phyloP scores from a whole-genome alignment of 64 coral and sea anemone genomes.

The Astreopora myriophthalma region DNA sequence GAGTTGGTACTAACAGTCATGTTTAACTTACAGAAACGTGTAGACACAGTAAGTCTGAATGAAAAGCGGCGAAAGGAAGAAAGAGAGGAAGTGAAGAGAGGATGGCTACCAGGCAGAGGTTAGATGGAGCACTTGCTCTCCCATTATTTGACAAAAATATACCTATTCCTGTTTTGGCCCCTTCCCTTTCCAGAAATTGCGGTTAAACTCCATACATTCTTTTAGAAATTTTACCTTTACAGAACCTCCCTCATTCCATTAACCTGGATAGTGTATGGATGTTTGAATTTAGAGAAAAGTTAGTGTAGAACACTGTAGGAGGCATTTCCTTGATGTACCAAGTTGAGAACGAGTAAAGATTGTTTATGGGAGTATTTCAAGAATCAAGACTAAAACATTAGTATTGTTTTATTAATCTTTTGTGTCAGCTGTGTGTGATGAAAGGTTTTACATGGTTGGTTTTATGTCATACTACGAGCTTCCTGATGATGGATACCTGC shows the following conservation, averaged over 20 bases:
- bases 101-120: conserved; percentile 88
- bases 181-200: too few relatives aligned
- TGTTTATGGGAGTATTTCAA: not conserved
- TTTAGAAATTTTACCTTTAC: too few relatives aligned
- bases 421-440: conserved; percentile 81
- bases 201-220: too few relatives aligned
- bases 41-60: conserved; percentile 89
- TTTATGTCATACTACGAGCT: conserved; percentile 90
- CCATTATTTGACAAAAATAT: not conserved
- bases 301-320: too few relatives aligned
- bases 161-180: too few relatives aligned
- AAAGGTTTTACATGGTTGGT: conserved; percentile 85
- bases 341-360: not conserved
- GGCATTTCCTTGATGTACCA: not conserved
- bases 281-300: too few relatives aligned
- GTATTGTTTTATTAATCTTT: not conserved
- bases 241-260: too few relatives aligned
- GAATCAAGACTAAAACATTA: not conserved
- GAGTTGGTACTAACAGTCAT: too few relatives aligned
- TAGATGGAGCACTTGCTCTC: not conserved
- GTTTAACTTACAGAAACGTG: conserved; percentile 93
- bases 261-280: too few relatives aligned
- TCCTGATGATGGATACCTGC: conserved; percentile 76
- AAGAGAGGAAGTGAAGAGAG: conserved; percentile 79
- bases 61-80: conserved; percentile 87